Base-by-base conservation (phyloP, 2,113 vertebrate genomes). In the Tiliqua scincoides region DNA sequence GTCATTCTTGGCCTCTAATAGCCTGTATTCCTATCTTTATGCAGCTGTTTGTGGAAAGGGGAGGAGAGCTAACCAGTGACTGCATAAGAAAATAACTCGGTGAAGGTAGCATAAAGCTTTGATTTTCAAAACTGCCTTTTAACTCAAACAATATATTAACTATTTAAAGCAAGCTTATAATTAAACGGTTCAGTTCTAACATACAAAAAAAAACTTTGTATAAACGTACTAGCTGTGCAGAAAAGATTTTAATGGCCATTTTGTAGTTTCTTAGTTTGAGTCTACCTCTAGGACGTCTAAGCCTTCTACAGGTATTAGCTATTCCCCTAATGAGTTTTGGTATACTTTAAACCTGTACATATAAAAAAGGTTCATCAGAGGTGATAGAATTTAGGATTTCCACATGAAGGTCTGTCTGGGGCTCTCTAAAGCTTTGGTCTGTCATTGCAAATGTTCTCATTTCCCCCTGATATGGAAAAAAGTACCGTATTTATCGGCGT, bases 1-100 rank as follows among this genome's bases (percentile, higher is more conserved):
- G 61, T 77, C 90, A 93, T 82, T 72, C 52, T 57, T 2, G 27
- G 76, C 73, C 90, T 87, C 87, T 93, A 70, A 85, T 85, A 92
- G 81, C 82, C 89, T 87, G 2, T 63, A 73, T 57, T 83, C 63
- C 59, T 74, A 72, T 88, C 80, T 43, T 82, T 68, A 86, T 77
- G 87, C 7, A 85, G 85, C 30, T 27, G 40, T 52, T 35, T 27
- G 27, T 61, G 68, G 48, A 30, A 17, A 21, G 52, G 75, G 73
- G 70, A 68, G 43, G 4, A 0, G 43, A 11, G 0, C 23, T 1
- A 37, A 65, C 9, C n/a, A 18, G 32, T 23, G n/a, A 40, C 20
- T 3, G 57, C n/a, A 73, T 78, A 73, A 0, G 0, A 84, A 52
- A 3, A 84, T 71, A 27, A 35, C 37, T 77, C 37, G 84, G 67